phyloP scores from a whole-genome alignment of 2,888 invertebrate genomes.

The Acrocyrtus sp. region DNA sequence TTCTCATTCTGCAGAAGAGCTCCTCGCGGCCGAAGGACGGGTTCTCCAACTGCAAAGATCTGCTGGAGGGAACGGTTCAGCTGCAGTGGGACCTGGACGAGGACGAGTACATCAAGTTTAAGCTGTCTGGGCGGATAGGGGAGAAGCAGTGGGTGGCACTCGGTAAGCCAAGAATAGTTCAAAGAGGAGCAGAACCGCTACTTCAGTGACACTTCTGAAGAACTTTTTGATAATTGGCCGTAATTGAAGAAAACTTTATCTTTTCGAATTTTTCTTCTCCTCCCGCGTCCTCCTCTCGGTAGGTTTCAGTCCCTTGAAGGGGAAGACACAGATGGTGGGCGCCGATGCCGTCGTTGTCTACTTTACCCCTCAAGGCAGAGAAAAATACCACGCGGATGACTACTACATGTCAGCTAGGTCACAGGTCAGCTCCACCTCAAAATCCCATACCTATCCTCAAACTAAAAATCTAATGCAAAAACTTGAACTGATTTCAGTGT shows the following conservation, averaged over 20 bases:
- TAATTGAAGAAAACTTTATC: slow-evolving; percentile 51
- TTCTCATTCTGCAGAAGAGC: slow-evolving; percentile 67
- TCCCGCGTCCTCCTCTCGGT: slow-evolving; percentile 21
- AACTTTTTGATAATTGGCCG: slow-evolving; percentile 44
- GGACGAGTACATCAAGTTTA: slow-evolving; percentile 78
- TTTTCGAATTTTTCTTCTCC: slow-evolving; percentile 23
- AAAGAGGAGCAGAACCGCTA: slow-evolving; percentile 3
- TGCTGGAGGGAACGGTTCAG: slow-evolving; percentile 83
- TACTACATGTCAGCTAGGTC: slow-evolving; percentile 85
- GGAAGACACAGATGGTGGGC: slow-evolving; percentile 74
- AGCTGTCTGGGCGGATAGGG: slow-evolving; percentile 79
- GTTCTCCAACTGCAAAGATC: slow-evolving; percentile 79
- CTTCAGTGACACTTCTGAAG: slow-evolving; percentile 13
- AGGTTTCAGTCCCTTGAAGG: slow-evolving; percentile 60
- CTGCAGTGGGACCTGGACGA: slow-evolving; percentile 87
- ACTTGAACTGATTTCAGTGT: slow-evolving; percentile 71
- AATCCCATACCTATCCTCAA: not conserved
- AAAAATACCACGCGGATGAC: slow-evolving; percentile 80
- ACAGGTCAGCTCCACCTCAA: too few relatives aligned
- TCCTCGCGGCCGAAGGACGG: slow-evolving; percentile 66
- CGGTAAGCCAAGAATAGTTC: slow-evolving; percentile 68
- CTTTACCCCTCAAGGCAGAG: slow-evolving; percentile 69
- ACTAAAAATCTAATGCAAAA: not conserved
- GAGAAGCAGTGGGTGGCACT: slow-evolving; percentile 91
- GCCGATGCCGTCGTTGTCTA: slow-evolving; percentile 87